These are phyloP conservation scores for Drosophila biarmipes DNA, from an alignment of 1,140 invertebrate species.

Conservation along the genomic window DNA sequence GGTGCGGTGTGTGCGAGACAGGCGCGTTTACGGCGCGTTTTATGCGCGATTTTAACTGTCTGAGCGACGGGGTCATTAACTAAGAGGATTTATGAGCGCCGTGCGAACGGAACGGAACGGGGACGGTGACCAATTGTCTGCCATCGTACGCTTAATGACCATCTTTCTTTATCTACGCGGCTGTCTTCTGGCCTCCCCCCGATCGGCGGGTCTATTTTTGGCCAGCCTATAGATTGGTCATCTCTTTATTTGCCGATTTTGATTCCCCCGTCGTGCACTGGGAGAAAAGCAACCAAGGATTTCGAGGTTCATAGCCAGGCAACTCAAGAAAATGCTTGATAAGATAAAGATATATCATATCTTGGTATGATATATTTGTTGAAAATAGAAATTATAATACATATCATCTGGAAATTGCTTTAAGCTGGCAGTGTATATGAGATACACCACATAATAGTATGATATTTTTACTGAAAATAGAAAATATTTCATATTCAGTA, in stretches of 20 bases:
- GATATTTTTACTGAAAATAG: no score
- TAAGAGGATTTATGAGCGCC: constrained; percentile 79
- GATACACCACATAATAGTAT: no score
- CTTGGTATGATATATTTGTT: not conserved
- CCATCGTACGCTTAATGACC: constrained; percentile 50
- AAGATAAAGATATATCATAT: not conserved
- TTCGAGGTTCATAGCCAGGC: no score
- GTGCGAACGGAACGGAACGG: constrained; percentile 42
- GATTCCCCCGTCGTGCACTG: constrained; percentile 1
- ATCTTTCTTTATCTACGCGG: constrained; percentile 42
- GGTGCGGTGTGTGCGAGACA: constrained; percentile 21
- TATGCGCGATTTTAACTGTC: constrained; percentile 75
- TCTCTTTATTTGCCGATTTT: constrained; percentile 21
- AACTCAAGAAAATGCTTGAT: no score
- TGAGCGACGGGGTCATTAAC: constrained; percentile 80
- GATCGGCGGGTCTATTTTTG: constrained; percentile 58
- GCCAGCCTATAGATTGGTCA: constrained; percentile 42
- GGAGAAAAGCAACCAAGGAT: not conserved
- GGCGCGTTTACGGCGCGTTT: constrained; percentile 67
- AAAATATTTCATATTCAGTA: no score
- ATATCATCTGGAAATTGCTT: no score
- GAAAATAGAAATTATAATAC: no score
- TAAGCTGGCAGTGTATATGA: no score
- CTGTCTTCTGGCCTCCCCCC: constrained; percentile 15
- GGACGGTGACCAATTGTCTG: constrained; percentile 58